Percentiles rank a stretch among this genome's conserved stretches.
phyloP scores from a whole-genome alignment of 2,888 invertebrate genomes.

The Amphipoea oculea region DNA sequence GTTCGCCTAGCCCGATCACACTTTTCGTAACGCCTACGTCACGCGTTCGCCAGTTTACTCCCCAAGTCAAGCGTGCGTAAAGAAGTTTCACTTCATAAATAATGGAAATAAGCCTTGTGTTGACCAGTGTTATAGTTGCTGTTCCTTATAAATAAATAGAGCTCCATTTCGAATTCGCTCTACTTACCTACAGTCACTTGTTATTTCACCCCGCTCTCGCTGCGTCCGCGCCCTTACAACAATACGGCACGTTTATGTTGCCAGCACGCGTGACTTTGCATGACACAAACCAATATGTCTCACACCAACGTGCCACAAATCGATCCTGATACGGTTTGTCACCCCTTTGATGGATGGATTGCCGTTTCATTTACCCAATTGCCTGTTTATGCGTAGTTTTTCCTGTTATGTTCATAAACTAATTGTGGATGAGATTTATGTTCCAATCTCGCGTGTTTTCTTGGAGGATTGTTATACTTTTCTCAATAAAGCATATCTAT shows the following conservation, averaged over 20 bases:
- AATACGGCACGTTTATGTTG: constrained; percentile 58
- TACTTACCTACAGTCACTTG: not conserved
- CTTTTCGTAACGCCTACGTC: too few relatives aligned
- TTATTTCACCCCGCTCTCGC: constrained; percentile 5
- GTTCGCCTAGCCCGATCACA: too few relatives aligned
- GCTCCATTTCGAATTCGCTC: not conserved
- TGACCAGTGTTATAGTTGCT: not conserved
- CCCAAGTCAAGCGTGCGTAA: too few relatives aligned
- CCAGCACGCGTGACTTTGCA: constrained; percentile 76
- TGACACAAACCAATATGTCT: constrained; percentile 74
- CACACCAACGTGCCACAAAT: constrained; percentile 69
- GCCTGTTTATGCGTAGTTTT: constrained; percentile 62
- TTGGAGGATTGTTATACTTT: not conserved
- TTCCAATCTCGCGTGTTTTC: constrained; percentile 6
- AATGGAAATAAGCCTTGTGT: too few relatives aligned
- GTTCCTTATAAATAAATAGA: not conserved
- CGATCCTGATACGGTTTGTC: constrained; percentile 71
- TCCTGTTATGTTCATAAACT: constrained; percentile 48
- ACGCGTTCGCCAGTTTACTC: too few relatives aligned
- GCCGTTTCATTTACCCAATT: constrained; percentile 72
- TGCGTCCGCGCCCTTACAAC: constrained; percentile 32
- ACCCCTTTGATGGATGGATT: constrained; percentile 74
- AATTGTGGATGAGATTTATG: constrained; percentile 18
- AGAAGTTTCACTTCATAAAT: too few relatives aligned
- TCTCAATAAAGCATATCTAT: not conserved